Conservation (phyloP, 2,888 invertebrate species). For the Hyposoter didymator region DNA sequence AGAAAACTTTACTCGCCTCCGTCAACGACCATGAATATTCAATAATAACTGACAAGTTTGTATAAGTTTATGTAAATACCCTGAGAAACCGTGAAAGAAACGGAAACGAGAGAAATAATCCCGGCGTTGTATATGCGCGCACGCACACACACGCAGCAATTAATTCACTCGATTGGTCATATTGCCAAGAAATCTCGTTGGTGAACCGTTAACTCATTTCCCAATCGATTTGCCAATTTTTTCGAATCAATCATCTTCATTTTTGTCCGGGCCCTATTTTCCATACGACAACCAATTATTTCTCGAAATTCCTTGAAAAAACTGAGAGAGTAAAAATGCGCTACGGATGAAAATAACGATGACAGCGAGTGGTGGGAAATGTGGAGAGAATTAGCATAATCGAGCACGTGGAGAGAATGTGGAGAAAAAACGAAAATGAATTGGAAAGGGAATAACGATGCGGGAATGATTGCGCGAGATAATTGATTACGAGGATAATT, state of each 20-base stretch:
- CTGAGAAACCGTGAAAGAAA: slow-evolving; percentile 8
- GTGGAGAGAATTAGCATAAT: neutral
- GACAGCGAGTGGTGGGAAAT: neutral
- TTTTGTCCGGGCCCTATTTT: too few relatives aligned
- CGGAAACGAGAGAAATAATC: slow-evolving; percentile 4
- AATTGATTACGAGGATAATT: slow-evolving; percentile 19
- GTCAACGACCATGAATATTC: slow-evolving; percentile 51
- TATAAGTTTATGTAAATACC: neutral
- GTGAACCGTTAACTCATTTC: slow-evolving; percentile 37
- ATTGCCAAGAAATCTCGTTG: slow-evolving; percentile 18
- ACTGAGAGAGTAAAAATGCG: too few relatives aligned
- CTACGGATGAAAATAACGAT: neutral
- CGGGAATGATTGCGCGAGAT: slow-evolving; percentile 16
- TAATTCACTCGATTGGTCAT: neutral
- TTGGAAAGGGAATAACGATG: slow-evolving; percentile 9
- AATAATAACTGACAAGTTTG: slow-evolving; percentile 34
- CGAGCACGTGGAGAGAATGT: slow-evolving; percentile 5
- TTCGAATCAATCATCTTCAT: too few relatives aligned
- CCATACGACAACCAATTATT: too few relatives aligned
- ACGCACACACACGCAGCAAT: neutral
- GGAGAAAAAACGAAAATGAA: neutral
- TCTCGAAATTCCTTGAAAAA: too few relatives aligned
- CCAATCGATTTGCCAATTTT: neutral
- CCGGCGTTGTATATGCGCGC: neutral
- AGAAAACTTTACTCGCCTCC: slow-evolving; percentile 30